Evolutionary conservation across 2,888 invertebrate genomes (phyloP).

Genomic region (Tubiluchus corallicola): DNA sequence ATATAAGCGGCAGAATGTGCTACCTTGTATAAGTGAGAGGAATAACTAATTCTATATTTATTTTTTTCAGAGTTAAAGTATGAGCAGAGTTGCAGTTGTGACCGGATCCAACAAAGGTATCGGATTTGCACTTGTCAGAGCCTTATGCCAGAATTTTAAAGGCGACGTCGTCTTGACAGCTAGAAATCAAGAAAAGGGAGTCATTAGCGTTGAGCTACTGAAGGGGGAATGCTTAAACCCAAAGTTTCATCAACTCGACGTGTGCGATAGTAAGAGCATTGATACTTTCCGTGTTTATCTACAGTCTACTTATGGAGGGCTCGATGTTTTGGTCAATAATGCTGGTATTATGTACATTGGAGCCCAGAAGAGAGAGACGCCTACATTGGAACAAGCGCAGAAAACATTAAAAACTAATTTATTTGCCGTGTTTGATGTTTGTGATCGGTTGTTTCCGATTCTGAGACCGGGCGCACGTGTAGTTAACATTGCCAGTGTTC

Average conservation of each 20-base stretch:
- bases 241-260: conserved; percentile 17
- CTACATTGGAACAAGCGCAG: conserved; percentile 46
- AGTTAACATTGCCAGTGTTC: too few species aligned
- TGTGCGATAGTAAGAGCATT: conserved; percentile 34
- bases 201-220: too few species aligned
- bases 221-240: too few species aligned
- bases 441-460: conserved; percentile 49
- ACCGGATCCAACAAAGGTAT: too few species aligned
- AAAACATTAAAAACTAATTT: conserved; percentile 50
- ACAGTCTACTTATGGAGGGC: conserved; percentile 40
- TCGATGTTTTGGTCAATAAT: conserved; percentile 55
- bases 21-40: too few species aligned
- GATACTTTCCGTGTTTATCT: conserved; percentile 39
- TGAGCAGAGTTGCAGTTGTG: too few species aligned
- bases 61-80: too few species aligned
- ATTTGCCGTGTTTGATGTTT: conserved; percentile 42
- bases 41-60: too few species aligned
- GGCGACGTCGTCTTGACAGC: conserved; percentile 49
- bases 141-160: conserved; percentile 35
- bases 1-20: too few species aligned
- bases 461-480: conserved; percentile 44
- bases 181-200: too few species aligned
- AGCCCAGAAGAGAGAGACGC: too few species aligned
- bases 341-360: conserved; percentile 50
- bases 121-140: too few species aligned